Base-by-base conservation (phyloP, 2,797 vertebrate genomes). In the Lateolabrax maculatus region DNA sequence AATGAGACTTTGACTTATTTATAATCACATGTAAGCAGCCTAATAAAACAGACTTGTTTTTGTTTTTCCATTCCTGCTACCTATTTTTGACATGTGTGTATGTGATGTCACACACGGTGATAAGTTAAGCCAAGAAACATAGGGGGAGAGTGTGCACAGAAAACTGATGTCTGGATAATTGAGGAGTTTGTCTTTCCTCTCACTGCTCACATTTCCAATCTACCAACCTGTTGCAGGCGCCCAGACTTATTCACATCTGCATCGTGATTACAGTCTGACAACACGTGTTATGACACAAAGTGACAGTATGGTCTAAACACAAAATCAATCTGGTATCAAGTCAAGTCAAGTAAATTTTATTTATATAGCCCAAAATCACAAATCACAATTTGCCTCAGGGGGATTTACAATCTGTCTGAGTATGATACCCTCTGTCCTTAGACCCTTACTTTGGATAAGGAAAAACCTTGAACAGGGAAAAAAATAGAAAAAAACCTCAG, bases 1-100 rank as follows among this genome's bases (percentile, higher is more conserved):
- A 23, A 63, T 10, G n/a, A 29, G 18, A 15, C 16, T 51, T 23
- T 49, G 49, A 71, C 55, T 60, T 34, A 66, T 71, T 57, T 64
- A 9, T 27, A 27, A 60, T 65, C 25, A 31, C 19, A n/a, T 3
- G n/a, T 31, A 4, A 11, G 13, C n/a, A n/a, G 21, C 10, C 31
- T 57, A 19, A 57, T 48, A 9, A 19, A n/a, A n/a, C 44, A 48
- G 19, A 36, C 19, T 10, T 12, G 18, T 11, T 11, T 53, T 31
- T 16, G n/a, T n/a, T n/a, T n/a, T n/a, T n/a, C n/a, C n/a, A 8
- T 31, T 16, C 52, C 4, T 53, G 41, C 41, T 44, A 15, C 16
- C 16, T 3, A 7, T 53, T 5, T 34, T 56, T 9, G 12, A 52
- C 51, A 25, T 16, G 7, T 18, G n/a, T n/a, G n/a, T n/a, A 55